A percentile compares a stretch with the other conserved stretches of the same genome.
These are phyloP conservation scores for Cosmopolites sordidus DNA, from an alignment of 2,888 invertebrate species.

Conservation along the genomic window DNA sequence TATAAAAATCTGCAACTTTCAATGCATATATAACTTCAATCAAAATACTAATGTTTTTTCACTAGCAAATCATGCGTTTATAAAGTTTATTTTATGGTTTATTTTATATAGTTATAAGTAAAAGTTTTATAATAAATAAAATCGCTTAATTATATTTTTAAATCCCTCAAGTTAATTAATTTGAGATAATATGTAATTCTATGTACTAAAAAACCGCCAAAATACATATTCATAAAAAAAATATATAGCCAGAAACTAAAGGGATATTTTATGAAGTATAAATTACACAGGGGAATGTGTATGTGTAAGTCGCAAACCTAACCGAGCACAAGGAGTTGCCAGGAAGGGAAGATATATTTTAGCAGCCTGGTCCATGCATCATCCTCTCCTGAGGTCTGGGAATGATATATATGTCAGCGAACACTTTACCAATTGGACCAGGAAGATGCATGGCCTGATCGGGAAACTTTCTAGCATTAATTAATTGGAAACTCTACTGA, in stretches of 20 bases:
- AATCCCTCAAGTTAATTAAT: too few relatives aligned
- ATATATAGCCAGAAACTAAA: neutral
- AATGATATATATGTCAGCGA: slow-evolving; percentile 42
- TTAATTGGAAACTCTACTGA: slow-evolving; percentile 14
- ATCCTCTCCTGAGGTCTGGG: slow-evolving; percentile 40
- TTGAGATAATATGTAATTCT: too few relatives aligned
- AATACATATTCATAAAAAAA: too few relatives aligned
- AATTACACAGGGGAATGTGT: slow-evolving; percentile 16
- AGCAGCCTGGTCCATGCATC: slow-evolving; percentile 39
- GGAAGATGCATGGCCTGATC: slow-evolving; percentile 28
- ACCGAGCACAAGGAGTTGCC: slow-evolving; percentile 24
- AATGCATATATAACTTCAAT: too few relatives aligned
- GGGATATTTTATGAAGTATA: slow-evolving; percentile 16
- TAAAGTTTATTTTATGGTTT: too few relatives aligned
- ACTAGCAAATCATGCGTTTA: too few relatives aligned
- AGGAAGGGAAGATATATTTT: slow-evolving; percentile 36
- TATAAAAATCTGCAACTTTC: too few relatives aligned
- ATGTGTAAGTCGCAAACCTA: slow-evolving; percentile 19
- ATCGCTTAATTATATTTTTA: too few relatives aligned
- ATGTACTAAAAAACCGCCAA: too few relatives aligned
- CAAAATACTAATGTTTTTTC: too few relatives aligned
- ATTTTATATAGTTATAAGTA: too few relatives aligned
- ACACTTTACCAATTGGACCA: slow-evolving; percentile 40
- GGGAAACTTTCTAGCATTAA: slow-evolving; percentile 15
- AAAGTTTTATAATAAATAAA: too few relatives aligned